Evolutionary conservation across 2,888 invertebrate species (phyloP).

Genomic region (Pandemis corylana): DNA sequence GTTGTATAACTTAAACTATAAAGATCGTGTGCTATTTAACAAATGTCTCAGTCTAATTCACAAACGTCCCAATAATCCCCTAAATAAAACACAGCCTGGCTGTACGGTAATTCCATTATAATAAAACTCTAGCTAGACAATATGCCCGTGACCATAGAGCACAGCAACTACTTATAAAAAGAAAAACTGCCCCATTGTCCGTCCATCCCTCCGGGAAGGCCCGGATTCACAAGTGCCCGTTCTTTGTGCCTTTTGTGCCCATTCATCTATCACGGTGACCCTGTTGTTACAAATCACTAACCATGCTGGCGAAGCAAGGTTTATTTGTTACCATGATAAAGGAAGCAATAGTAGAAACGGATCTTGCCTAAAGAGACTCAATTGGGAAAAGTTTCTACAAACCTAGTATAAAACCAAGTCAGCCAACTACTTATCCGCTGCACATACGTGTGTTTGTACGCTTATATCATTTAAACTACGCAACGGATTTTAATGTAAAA

Average conservation of each 20-base stretch:
- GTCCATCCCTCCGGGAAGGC: slow-evolving; percentile 16
- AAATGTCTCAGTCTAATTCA: neutral
- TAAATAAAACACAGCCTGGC: neutral
- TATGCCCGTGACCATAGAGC: slow-evolving; percentile 6
- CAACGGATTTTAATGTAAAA: too few relatives aligned
- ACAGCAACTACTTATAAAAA: slow-evolving; percentile 12
- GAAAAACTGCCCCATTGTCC: slow-evolving; percentile 24
- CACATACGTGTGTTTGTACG: too few relatives aligned
- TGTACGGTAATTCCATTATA: neutral
- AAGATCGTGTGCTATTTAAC: too few relatives aligned
- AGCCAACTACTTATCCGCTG: too few relatives aligned
- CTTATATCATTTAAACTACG: too few relatives aligned
- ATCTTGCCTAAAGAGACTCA: too few relatives aligned
- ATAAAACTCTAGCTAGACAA: neutral
- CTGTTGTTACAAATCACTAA: neutral
- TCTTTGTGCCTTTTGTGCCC: slow-evolving; percentile 33
- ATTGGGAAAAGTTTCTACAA: too few relatives aligned
- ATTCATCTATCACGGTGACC: slow-evolving; percentile 25
- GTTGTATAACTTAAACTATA: too few relatives aligned
- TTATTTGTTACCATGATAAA: neutral
- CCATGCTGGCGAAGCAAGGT: neutral
- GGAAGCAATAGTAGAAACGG: too few relatives aligned
- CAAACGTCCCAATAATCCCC: neutral
- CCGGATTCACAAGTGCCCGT: slow-evolving; percentile 32
- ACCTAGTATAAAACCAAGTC: too few relatives aligned